Base-by-base conservation (phyloP, 2,888 invertebrate species). In the Amphipoea oculea region DNA sequence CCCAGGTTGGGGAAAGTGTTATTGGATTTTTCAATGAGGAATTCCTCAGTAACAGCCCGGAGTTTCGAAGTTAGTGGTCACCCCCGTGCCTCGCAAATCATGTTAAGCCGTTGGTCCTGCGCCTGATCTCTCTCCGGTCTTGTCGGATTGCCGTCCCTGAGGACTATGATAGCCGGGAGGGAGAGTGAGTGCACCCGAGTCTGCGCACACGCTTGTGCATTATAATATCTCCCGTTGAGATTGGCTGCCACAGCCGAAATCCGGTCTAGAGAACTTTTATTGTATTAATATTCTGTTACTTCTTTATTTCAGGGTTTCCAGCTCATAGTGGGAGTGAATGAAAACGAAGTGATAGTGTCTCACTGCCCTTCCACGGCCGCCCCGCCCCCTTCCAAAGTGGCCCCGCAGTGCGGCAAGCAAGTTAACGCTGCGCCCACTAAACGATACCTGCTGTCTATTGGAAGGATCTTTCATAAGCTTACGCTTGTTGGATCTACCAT, bases 381-480 rank as follows among this genome's bases (percentile, higher is more conserved):
- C 40, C 96, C 96, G 42, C 96, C 96, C 45, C 96, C 95, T 0
- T 97, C 97, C 0, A 96, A 96, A 80, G 96, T 97, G 51, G 96
- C 97, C 48, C 96, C 96, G 0, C 97, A 97, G 68, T 93, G 93
- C 71, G 93, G 94, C 65, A 97, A 97, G 82, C 92, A 91, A 73
- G 70, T 86, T 6, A 93, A 94, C 82, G 89, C 91, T 3, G 93
- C 95, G 7, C 94, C 95, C 0, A 97, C 97, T 23, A 98, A 98
- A 92, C 98, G 98, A 89, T 99, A 98, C 95, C 97, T 98, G 79
- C 97, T 99, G 68, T 99, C 99, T 81, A 99, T 99, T 89, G 99
- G 99, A 4, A 97, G 99, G 85, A 98, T 99, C 92, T 99, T 99
- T 96, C 99, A 99, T 94, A 98, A 98, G 92, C 98, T 99, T 86